Evolutionary conservation across 2,113 vertebrate species (phyloP).

Genomic region (Plotosus lineatus): DNA sequence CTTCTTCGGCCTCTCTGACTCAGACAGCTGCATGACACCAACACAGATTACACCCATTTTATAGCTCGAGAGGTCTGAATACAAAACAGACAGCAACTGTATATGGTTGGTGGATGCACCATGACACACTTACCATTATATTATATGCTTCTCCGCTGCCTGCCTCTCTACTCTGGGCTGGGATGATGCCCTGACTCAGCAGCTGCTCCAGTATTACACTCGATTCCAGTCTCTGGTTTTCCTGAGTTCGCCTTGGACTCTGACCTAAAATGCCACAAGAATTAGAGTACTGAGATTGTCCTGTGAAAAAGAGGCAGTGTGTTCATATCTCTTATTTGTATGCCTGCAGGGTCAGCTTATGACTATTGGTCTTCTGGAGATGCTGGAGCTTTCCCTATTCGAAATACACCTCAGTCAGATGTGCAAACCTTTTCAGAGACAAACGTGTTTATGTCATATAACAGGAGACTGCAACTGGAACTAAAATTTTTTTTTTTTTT

Average conservation of each 20-base stretch:
- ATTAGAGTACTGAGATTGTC: neutral
- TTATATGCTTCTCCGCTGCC: slow-evolving; percentile 69
- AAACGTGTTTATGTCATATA: neutral
- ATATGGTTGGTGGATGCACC: neutral
- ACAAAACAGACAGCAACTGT: neutral
- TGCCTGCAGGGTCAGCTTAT: neutral
- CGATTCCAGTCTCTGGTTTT: slow-evolving; percentile 68
- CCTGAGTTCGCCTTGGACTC: slow-evolving; percentile 51
- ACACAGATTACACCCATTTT: neutral
- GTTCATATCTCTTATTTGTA: neutral
- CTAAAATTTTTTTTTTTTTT: neutral
- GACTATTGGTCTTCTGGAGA: neutral
- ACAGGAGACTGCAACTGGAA: neutral
- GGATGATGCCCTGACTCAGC: slow-evolving; percentile 80
- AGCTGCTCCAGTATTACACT: slow-evolving; percentile 83
- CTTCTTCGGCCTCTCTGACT: slow-evolving; percentile 50
- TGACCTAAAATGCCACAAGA: slow-evolving; percentile 32
- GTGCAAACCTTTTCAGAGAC: neutral
- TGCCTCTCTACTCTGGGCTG: slow-evolving; percentile 60
- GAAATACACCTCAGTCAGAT: neutral
- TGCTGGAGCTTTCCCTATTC: neutral
- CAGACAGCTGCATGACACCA: slow-evolving; percentile 60
- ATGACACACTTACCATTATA: slow-evolving; percentile 69
- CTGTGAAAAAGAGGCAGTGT: neutral
- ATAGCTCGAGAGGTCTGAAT: neutral